Evolutionary conservation across 2,797 vertebrate species (phyloP), one percentile per base, ranked within the genome.

Genomic region (Chelidonichthys spinosus): DNA sequence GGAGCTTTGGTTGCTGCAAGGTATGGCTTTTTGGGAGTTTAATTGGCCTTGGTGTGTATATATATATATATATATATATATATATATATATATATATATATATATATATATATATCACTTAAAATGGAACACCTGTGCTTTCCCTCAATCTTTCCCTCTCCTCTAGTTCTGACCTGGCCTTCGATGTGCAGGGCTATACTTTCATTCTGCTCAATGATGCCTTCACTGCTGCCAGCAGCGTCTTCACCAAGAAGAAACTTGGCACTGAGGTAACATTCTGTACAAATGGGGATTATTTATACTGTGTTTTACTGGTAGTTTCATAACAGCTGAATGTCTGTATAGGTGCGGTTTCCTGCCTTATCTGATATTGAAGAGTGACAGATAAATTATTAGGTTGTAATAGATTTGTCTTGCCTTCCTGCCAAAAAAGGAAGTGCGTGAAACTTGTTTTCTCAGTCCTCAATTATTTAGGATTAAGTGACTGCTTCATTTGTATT

Each of bases 181-280:
- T 98, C 75, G 96, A 95, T 74, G 63, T 95, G 72, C 95, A 96
- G 87, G 95, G 93, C 40, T 98, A 98, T 33, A 54, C 78, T 0
- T 96, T 96, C 72, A 96, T 98, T 43, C 93, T 99, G 76, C 89
- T 99, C 55, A 99, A 98, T 10, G 96, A 99, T 70, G 84, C 95
- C 81, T 97, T 98, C 90, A 98, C 98, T 32, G 97, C 97, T 0
- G 95, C 96, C 36, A 96, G 87, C 75, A 93, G 94, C 4, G 96
- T 98, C 88, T 98, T 96, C 89, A 97, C 94, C 47, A 98, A 98
- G 88, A 93, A 97, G 87, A 98, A 98, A 90, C 94, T 99, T 0
- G 94, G 94, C 72, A 90, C 89, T 37, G 95, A 98, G 96, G 97
- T 86, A 63, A 55, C 1, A 7, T 33, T 65, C 3, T 15, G 7